Base-by-base conservation (phyloP, 2,888 invertebrate genomes). In the Leptothorax acervorum region DNA sequence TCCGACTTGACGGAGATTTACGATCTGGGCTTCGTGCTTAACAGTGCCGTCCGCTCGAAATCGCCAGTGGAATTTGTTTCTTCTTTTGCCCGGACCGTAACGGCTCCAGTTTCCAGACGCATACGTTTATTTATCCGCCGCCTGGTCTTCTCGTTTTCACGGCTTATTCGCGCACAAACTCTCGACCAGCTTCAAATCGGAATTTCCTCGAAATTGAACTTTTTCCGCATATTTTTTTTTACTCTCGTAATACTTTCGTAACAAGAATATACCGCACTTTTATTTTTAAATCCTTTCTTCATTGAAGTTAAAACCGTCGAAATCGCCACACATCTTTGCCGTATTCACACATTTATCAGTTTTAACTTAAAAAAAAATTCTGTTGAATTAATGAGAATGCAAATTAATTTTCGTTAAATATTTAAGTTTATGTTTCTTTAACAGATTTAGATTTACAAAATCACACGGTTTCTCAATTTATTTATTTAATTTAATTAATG, bases 1-100 rank as follows among this genome's bases (percentile, higher is more conserved):
- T 68, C 70, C 68, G 83, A 89, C 86, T 87, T 83, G 76, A n/a
- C 4, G 71, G n/a, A 85, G 85, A 89, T 89, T 89, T 88, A 85
- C 70, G 85, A 53, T 31, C 11, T 12, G 31, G 28, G 53, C 11
- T 76, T 81, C 71, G 76, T 48, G 73, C 23, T 76, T 51, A 75
- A 48, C 63, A 35, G 66, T 62, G 31, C 68, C 53, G 28, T 48
- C 8, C 45, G 63, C 15, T 31, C 48, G 48, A 78, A 68, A 39
- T 71, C 70, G 35, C 15, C 51, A 35, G 31, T 66, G 78, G 82
- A 89, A 85, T 84, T 81, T 76, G 85, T 85, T 86, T 75, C 82
- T 86, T 66, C 82, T 71, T 83, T 74, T 78, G 78, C 68, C 31
- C 42, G n/a, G 42, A n/a, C 55, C 74, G 45, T 55, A 75, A 65